phyloP scores from a whole-genome alignment of 1,140 invertebrate genomes.

The Cardiocondyla obscurior region DNA sequence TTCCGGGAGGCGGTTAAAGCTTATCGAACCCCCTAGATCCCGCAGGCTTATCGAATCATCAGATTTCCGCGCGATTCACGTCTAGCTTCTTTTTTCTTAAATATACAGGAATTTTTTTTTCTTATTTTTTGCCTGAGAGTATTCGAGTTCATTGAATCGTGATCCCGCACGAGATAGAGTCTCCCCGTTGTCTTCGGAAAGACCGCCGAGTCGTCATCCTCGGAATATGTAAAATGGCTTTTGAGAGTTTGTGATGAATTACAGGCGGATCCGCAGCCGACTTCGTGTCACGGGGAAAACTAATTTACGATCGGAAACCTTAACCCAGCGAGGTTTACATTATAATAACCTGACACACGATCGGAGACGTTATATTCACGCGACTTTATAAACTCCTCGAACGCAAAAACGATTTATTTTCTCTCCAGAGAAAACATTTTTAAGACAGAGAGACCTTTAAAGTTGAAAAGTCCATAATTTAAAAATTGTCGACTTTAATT shows the following conservation, averaged over 20 bases:
- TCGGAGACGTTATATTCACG: slow-evolving; percentile 23
- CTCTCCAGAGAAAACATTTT: neutral
- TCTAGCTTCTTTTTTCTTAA: slow-evolving; percentile 1
- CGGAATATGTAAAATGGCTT: slow-evolving; percentile 35
- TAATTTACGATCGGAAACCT: slow-evolving; percentile 61
- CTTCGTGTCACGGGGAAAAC: slow-evolving; percentile 54
- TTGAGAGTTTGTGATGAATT: slow-evolving; percentile 61
- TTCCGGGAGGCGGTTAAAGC: neutral
- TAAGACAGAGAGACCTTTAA: neutral
- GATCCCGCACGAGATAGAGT: neutral
- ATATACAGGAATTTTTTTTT: neutral
- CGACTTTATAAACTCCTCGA: neutral
- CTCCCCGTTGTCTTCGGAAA: neutral
- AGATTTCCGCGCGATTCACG: neutral
- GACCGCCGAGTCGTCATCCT: neutral
- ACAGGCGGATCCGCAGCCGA: slow-evolving; percentile 60
- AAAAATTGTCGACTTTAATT: neutral
- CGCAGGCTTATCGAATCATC: neutral
- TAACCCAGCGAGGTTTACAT: slow-evolving; percentile 39
- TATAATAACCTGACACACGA: slow-evolving; percentile 45
- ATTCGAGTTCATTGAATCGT: neutral
- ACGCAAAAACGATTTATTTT: neutral
- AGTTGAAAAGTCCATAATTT: neutral
- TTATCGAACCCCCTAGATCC: slow-evolving; percentile 6
- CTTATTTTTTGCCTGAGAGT: no score